Base-by-base conservation (phyloP, 2,797 vertebrate genomes). In the Syndactyla subalaris region DNA sequence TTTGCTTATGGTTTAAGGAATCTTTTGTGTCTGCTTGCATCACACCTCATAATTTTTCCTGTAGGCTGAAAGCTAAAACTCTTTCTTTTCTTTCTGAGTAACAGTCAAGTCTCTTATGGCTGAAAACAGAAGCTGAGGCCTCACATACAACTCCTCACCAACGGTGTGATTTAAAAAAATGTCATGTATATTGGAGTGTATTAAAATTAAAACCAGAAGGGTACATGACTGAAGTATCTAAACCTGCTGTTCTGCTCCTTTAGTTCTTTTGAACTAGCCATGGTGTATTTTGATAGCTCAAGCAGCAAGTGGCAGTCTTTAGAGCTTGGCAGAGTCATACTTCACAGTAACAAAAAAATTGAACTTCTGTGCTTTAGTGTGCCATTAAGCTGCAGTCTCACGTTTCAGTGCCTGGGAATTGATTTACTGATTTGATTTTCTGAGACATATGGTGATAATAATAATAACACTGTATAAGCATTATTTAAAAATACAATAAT, bases 371-470 rank as follows among this genome's bases (percentile, higher is more conserved):
- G 36, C 59, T 85, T 93, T 61, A 88, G 77, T 66, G 72, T 83
- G 67, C 62, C 59, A 62, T 91, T 95, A 85, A 82, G 88, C 79
- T 95, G 77, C 43, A 55, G 30, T 88, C 92, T 96, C 92, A 62
- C 29, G 12, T 97, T 96, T 83, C 94, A 79, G 71, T 86, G 90
- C 83, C 83, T 72, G 59, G 80, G 79, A 95, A 96, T 95, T 93
- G 95, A 97, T 97, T 96, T 97, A 93, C 89, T 92, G 55, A 80
- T 95, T 96, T 92, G 91, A 94, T 96, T 96, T 96, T 74, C 86
- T 88, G 72, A 89, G 80, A 78, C 81, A 73, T 92, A 63, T 58
- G 81, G 74, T 90, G 88, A 80, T 94, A 89, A 84, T 95, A 90
- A 86, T 68, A 87, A 75, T 75, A 94, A 45, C 73, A 73, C 62